Evolutionary conservation across 2,797 vertebrate genomes (phyloP).

Genomic region (Peromyscus melanophrys): DNA sequence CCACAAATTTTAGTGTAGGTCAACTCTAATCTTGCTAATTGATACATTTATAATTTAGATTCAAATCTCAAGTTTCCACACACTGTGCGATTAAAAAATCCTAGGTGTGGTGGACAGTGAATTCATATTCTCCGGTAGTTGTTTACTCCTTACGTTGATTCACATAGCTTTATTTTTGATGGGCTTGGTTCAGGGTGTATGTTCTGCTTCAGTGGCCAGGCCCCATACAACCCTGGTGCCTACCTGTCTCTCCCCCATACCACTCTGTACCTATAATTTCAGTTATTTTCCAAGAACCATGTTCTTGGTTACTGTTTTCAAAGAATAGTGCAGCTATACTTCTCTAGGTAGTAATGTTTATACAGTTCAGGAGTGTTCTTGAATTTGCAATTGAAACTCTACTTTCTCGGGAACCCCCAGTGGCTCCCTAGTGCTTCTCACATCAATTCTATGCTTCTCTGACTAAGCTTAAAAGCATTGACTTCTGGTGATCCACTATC

Average conservation of each 20-base stretch:
- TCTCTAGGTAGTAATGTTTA: slow-evolving; percentile 29
- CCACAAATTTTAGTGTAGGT: slow-evolving; percentile 34
- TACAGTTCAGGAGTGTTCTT: not conserved
- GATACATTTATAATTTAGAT: not conserved
- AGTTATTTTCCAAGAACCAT: not conserved
- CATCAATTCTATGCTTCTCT: not conserved
- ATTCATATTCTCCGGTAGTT: not conserved
- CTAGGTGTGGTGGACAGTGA: not conserved
- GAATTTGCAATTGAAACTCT: slow-evolving; percentile 44
- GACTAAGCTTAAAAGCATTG: slow-evolving; percentile 22
- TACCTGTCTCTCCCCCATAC: not conserved
- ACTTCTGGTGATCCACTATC: not conserved
- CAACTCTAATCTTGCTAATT: not conserved
- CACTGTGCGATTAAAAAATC: slow-evolving; percentile 25
- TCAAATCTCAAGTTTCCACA: slow-evolving; percentile 32
- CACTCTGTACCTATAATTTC: not conserved
- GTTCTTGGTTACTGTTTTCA: slow-evolving; percentile 24
- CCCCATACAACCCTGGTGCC: not conserved
- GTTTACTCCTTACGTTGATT: not conserved
- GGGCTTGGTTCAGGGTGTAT: not conserved
- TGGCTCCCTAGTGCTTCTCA: not conserved
- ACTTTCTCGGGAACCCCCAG: not conserved
- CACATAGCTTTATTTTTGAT: not conserved
- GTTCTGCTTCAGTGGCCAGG: not conserved
- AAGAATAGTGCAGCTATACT: not conserved